Evolutionary conservation across 2,888 invertebrate species (phyloP), one percentile per base, ranked within the genome.

Genomic region (Sesamia inferens): DNA sequence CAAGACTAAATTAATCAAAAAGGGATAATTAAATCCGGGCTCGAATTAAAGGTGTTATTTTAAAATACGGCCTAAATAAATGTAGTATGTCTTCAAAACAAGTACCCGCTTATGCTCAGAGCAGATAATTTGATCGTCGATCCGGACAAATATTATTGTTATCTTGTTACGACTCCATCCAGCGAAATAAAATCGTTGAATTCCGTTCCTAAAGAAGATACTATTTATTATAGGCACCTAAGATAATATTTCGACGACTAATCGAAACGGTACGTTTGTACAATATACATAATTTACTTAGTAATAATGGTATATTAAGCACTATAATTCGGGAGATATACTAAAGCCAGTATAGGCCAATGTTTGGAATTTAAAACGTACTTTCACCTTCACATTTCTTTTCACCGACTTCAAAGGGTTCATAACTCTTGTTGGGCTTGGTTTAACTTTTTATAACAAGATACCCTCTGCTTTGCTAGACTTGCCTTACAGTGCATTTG

Each of bases 1-100:
- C n/a, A 11, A 19, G 31, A 65, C 31, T 54, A 74, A 31, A 2
- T 63, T 63, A 74, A 77, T 79, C 74, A 79, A 67, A 51, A 24
- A 24, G 48, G 22, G 51, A 47, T 73, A 62, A 67, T 72, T 66
- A 57, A 77, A 65, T 73, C 48, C 19, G 11, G 14, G 44, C 11
- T 58, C 16, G 44, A 24, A 44, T 39, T 63, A 62, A 31, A 44
- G 22, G 63, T 6, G 7, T n/a, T 39, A 39, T 44, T 8, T 54
- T 64, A 59, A 64, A 24, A 42, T 59, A 19, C 0, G 5, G 11
- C 39, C 2, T 24, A 14, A 44, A 44, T 22, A 22, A 44, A 63
- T 44, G 1, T 4, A 6, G 16, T 22, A 16, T 62, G 42, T 62
- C 6, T 44, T 24, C 22, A 16, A 7, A 22, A 1, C 13, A 31